Conservation (phyloP, 2,888 invertebrate species). For the Andrena minutula region DNA sequence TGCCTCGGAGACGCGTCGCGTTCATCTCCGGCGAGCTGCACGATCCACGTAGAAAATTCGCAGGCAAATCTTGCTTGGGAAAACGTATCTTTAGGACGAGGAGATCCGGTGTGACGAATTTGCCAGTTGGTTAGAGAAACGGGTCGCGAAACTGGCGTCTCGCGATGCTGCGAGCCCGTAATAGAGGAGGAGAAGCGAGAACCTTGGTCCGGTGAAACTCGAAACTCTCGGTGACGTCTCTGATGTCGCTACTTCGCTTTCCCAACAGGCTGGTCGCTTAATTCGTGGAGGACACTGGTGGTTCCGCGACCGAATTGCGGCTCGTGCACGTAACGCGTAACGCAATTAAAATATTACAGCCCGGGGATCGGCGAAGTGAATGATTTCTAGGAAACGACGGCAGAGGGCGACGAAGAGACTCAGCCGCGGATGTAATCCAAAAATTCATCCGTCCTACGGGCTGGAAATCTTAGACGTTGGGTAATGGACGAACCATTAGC, state of each 20-base stretch:
- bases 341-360: not conserved
- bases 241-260: slow-evolving; percentile 61
- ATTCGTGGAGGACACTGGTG: not conserved
- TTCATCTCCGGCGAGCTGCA: not conserved
- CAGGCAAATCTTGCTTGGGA: not conserved
- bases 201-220: slow-evolving; percentile 56
- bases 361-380: not conserved
- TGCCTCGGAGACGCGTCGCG: not conserved
- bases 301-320: not conserved
- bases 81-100: too few relatives aligned
- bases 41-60: not conserved
- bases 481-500: slow-evolving; percentile 76
- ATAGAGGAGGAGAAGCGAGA: slow-evolving; percentile 61
- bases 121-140: slow-evolving; percentile 27
- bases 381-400: slow-evolving; percentile 3
- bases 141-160: slow-evolving; percentile 27
- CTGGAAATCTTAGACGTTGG: slow-evolving; percentile 68
- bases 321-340: not conserved
- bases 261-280: slow-evolving; percentile 28
- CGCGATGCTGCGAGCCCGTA: slow-evolving; percentile 43
- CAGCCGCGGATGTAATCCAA: slow-evolving; percentile 58
- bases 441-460: slow-evolving; percentile 56
- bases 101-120: slow-evolving; percentile 9
- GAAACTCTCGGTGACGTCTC: slow-evolving; percentile 57
- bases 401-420: not conserved